phyloP scores from a whole-genome alignment of 2,797 vertebrate genomes.

The Gila robusta region DNA sequence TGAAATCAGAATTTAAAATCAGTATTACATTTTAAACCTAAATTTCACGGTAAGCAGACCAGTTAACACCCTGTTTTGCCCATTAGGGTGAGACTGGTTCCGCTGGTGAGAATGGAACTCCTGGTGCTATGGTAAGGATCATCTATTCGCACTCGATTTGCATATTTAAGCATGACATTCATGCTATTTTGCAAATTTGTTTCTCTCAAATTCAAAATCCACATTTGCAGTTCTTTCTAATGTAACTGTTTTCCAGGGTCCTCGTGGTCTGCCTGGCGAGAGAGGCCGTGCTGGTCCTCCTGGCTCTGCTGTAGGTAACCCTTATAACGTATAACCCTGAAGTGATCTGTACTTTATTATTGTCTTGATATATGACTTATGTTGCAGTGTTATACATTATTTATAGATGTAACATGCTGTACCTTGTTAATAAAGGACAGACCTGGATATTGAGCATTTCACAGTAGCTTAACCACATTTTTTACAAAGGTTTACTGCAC shows the following conservation, averaged over 20 bases:
- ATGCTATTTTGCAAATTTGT: neutral
- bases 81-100: conserved; percentile 90
- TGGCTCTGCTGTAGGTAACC: conserved; percentile 92
- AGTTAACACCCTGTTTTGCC: conserved; percentile 34
- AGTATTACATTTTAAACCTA: neutral
- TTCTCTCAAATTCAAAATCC: neutral
- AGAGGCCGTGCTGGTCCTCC: conserved; percentile 91
- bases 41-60: neutral
- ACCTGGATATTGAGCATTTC: neutral
- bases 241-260: conserved; percentile 80
- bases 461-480: neutral
- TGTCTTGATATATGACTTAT: neutral
- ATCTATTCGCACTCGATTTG: neutral
- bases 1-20: conserved; percentile 63
- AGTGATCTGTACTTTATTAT: neutral
- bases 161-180: neutral
- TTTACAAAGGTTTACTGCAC: neutral
- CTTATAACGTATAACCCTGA: neutral
- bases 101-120: conserved; percentile 94
- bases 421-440: neutral
- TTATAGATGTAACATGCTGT: neutral
- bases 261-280: conserved; percentile 96
- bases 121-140: conserved; percentile 91
- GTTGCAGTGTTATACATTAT: neutral
- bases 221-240: conserved; percentile 3